Evolutionary conservation across 2,888 invertebrate species (phyloP), one percentile per base, ranked within the genome.

Genomic region (Cephus pygmeus): DNA sequence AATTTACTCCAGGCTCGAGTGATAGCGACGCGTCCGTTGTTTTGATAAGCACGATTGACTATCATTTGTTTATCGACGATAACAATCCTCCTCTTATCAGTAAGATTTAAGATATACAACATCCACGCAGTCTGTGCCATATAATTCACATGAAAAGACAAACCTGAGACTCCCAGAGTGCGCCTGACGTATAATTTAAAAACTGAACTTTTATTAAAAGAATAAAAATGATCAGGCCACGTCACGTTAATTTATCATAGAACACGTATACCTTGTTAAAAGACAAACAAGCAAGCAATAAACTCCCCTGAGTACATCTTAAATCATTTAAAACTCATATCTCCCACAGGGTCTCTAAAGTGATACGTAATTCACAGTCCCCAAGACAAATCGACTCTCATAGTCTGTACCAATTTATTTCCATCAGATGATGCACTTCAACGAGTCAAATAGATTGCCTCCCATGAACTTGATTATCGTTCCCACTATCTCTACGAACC

Each of bases 401-500:
- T 1, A 56, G 56, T 23, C 56, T 23, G 56, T 56, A 56, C 56
- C 56, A 56, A 56, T 56, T 56, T 56, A 56, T 56, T 23, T 56
- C 56, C 56, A 56, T 56, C 56, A 56, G 56, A 56, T 56, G 56
- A 56, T 56, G 56, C 56, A 56, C 56, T 56, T 56, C 56, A 56
- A 23, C 56, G 23, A 69, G 36, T 77, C 69, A 69, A 71, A 69
- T 56, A 56, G 56, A 56, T 56, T 56, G 56, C 56, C 56, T 56
- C 56, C 56, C 56, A 56, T 56, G 56, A 56, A 56, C 56, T 56
- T 56, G 56, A 56, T 56, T 56, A 56, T 56, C 23, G 9, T 56
- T 56, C 56, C 23, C 56, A 56, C 56, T 56, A 56, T 71, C 33
- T 71, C 23, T 71, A 84, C 88, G 85, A 91, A 97, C 97, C 95